These are phyloP conservation scores for Progne subis DNA, from an alignment of 2,113 vertebrate species.

Conservation along the genomic window DNA sequence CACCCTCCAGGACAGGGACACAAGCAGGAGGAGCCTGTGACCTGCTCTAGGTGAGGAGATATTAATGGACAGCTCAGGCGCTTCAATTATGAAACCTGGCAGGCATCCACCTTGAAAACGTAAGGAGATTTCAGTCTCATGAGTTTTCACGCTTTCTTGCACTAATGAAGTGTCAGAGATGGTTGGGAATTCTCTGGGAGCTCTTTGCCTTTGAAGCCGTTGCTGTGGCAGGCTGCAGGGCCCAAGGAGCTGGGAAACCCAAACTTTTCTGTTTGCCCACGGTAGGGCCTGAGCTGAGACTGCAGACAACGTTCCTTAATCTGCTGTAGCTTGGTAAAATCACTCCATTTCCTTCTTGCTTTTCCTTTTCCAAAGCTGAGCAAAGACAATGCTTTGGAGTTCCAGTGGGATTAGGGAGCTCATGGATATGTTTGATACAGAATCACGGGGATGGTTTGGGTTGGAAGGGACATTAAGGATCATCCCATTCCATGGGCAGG, in stretches of 20 bases:
- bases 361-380: background rate
- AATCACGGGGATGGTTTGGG: background rate
- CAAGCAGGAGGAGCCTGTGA: background rate
- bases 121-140: background rate
- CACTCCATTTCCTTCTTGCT: accelerated
- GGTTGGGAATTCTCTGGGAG: background rate
- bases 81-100: background rate
- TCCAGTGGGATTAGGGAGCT: accelerated
- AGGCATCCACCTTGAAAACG: background rate
- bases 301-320: accelerated
- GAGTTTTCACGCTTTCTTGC: background rate
- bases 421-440: background rate
- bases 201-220: background rate
- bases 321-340: background rate
- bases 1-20: background rate
- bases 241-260: background rate
- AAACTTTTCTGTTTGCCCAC: background rate
- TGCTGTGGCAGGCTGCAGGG: background rate
- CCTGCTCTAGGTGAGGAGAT: background rate
- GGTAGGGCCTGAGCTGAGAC: background rate
- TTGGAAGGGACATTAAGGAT: background rate
- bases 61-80: accelerated
- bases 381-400: background rate
- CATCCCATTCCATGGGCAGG: background rate
- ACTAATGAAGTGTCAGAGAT: accelerated